Conservation (phyloP, 1,140 invertebrate species). For the Helicoverpa zea region DNA sequence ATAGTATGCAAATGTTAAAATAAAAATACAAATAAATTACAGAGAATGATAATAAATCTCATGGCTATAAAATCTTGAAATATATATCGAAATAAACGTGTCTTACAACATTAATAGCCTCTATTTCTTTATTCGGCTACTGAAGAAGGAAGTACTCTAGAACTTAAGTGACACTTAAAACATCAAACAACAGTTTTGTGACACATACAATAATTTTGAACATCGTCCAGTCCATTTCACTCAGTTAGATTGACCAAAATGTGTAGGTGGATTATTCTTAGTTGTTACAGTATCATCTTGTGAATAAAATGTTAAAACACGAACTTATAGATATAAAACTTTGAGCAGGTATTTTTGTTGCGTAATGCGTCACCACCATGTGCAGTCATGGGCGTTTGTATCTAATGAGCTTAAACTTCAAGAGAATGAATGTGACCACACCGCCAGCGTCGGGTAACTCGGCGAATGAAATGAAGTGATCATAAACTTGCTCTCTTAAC, state of each 20-base stretch:
- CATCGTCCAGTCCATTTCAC: constrained; percentile 29
- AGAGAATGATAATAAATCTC: constrained; percentile 66
- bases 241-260: not conserved
- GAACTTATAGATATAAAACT: constrained; percentile 24
- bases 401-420: constrained; percentile 59
- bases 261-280: not conserved
- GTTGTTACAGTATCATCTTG: not conserved
- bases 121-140: constrained; percentile 72
- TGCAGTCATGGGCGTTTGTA: constrained; percentile 59
- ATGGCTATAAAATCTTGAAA: constrained; percentile 63
- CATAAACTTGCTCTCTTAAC: constrained; percentile 2
- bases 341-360: constrained; percentile 21
- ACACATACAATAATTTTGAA: constrained; percentile 44
- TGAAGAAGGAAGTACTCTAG: constrained; percentile 64
- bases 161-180: constrained; percentile 66
- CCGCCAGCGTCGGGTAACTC: not conserved
- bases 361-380: constrained; percentile 49
- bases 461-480: no score
- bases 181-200: constrained; percentile 58
- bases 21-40: constrained; percentile 68
- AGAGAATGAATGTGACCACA: not conserved
- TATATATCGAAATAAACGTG: constrained; percentile 72
- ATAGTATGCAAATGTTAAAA: constrained; percentile 69
- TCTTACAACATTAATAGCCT: constrained; percentile 68
- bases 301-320: constrained; percentile 1